Evolutionary conservation across 2,797 vertebrate genomes (phyloP).

Genomic region (Botia almorhae): DNA sequence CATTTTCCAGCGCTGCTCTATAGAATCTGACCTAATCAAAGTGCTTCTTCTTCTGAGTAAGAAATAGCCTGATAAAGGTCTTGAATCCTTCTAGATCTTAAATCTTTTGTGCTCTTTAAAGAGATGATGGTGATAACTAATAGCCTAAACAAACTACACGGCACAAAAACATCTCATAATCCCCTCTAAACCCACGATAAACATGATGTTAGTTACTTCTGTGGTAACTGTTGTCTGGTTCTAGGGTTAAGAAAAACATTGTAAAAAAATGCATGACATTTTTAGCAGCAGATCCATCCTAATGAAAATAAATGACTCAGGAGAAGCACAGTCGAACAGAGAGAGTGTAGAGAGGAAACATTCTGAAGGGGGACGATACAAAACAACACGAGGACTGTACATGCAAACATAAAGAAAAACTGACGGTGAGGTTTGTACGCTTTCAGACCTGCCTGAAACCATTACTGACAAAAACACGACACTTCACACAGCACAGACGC

Average conservation of each 20-base stretch:
- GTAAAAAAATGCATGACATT: background rate
- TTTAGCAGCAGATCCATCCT: background rate
- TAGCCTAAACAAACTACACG: constrained; percentile 67
- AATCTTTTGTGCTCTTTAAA: constrained; percentile 75
- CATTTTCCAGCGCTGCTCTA: background rate
- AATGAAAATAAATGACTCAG: constrained; percentile 23
- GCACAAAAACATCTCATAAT: constrained; percentile 33
- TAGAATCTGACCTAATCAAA: constrained; percentile 13
- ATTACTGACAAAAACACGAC: constrained; percentile 61
- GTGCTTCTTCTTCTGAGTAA: no score
- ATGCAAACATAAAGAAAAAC: constrained; percentile 43
- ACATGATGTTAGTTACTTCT: background rate
- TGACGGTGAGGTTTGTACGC: constrained; percentile 52
- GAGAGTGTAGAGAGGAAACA: background rate
- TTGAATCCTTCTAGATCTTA: constrained; percentile 46
- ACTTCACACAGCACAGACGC: constrained; percentile 58
- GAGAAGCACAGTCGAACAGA: constrained; percentile 13
- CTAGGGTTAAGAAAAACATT: background rate
- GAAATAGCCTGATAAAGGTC: no score
- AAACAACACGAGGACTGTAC: constrained; percentile 44
- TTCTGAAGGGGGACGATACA: background rate
- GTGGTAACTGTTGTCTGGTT: no score
- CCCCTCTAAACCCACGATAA: background rate
- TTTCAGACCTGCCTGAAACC: constrained; percentile 61
- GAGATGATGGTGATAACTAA: constrained; percentile 72